phyloP scores from a whole-genome alignment of 2,888 invertebrate species.

The Agonopterix heracliana region DNA sequence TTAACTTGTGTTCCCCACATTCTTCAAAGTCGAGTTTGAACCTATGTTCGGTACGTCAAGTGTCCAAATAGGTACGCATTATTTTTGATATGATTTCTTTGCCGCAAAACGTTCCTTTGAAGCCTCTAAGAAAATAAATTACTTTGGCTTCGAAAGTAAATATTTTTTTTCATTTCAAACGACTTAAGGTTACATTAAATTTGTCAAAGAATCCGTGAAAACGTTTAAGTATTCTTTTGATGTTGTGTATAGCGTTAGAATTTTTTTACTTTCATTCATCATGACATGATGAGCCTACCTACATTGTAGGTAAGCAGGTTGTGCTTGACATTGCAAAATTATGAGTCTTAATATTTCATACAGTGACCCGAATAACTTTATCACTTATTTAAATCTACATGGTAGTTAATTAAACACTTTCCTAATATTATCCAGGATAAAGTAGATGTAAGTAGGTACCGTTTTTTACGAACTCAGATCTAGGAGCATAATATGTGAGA shows the following conservation, averaged over 20 bases:
- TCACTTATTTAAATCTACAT: too few relatives aligned
- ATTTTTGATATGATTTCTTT: constrained; percentile 22
- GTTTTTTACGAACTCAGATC: too few relatives aligned
- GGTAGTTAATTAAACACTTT: too few relatives aligned
- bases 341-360: too few relatives aligned
- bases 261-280: constrained; percentile 15
- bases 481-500: too few relatives aligned
- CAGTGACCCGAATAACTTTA: too few relatives aligned
- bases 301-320: background rate
- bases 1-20: too few relatives aligned
- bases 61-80: constrained; percentile 3
- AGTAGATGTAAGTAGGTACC: too few relatives aligned
- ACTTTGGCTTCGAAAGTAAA: constrained; percentile 31
- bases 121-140: constrained; percentile 28
- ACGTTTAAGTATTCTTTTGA: constrained; percentile 21
- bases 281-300: background rate
- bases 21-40: too few relatives aligned
- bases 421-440: too few relatives aligned
- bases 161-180: constrained; percentile 20
- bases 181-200: constrained; percentile 33
- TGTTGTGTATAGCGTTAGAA: background rate
- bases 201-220: constrained; percentile 37
- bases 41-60: too few relatives aligned
- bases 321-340: background rate
- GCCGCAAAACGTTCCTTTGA: constrained; percentile 23